Conservation (phyloP, 2,888 invertebrate genomes). For the Anodontia alba region DNA sequence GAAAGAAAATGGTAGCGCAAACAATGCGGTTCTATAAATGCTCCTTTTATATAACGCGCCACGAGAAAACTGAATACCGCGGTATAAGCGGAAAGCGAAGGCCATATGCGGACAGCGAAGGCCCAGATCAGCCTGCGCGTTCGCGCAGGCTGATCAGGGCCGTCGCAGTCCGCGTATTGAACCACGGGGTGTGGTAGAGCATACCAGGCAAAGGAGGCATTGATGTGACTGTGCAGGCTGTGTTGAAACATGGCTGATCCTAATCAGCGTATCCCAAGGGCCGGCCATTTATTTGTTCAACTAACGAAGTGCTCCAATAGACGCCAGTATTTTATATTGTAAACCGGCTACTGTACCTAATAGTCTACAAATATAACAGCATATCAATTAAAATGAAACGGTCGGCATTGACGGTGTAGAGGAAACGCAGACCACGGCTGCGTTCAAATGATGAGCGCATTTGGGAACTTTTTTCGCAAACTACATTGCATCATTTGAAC, state of each 20-base stretch:
- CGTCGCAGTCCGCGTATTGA: no score
- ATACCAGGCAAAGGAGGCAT: no score
- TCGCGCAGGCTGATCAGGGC: background rate
- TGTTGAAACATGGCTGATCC: no score
- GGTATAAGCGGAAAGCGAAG: background rate
- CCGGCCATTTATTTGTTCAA: background rate
- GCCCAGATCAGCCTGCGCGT: background rate
- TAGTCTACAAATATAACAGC: background rate
- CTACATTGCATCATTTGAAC: no score
- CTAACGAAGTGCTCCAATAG: background rate
- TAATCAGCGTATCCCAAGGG: no score
- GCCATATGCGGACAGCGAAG: background rate
- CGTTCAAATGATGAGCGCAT: no score
- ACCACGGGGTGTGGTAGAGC: no score
- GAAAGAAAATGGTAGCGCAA: background rate
- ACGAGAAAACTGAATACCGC: no score
- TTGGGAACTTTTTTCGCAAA: no score
- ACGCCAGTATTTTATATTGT: background rate
- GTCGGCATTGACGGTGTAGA: background rate
- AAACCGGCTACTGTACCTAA: background rate
- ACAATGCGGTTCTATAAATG: background rate
- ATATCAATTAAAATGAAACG: constrained; percentile 1
- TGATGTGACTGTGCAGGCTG: no score
- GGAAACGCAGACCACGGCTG: no score
- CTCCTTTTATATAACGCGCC: no score